phyloP scores from a whole-genome alignment of 2,113 vertebrate genomes.

The Antechinus stuartii region DNA sequence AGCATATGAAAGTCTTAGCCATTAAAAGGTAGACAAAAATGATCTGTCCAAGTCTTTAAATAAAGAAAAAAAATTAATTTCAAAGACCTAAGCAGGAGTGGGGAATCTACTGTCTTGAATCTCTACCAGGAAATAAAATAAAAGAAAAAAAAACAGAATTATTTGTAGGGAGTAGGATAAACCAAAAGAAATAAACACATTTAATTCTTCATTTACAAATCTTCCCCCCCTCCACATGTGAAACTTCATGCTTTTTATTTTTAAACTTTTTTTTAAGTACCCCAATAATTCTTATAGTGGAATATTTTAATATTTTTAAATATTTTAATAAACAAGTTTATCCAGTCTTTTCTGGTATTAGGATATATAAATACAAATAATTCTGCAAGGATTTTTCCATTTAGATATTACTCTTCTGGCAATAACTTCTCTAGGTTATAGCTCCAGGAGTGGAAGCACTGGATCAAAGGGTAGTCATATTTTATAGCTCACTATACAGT shows the following conservation, averaged over 20 bases:
- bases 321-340: too few species aligned
- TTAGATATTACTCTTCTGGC: too few species aligned
- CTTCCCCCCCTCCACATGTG: neutral
- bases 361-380: too few species aligned
- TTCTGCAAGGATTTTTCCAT: too few species aligned
- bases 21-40: neutral
- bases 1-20: neutral
- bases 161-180: neutral
- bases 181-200: neutral
- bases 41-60: neutral
- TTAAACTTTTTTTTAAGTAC: neutral
- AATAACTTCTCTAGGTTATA: too few species aligned
- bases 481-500: too few species aligned
- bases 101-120: neutral
- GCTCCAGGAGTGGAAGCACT: too few species aligned
- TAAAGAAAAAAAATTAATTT: neutral
- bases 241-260: neutral
- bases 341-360: too few species aligned
- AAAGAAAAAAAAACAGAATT: neutral
- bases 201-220: neutral
- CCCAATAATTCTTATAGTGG: neutral
- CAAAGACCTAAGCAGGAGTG: neutral
- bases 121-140: neutral
- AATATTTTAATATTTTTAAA: too few species aligned
- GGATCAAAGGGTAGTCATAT: too few species aligned